A percentile compares a stretch with the other conserved stretches of the same genome.
Evolutionary conservation across 2,797 vertebrate species (phyloP).

Genomic region (Craterocephalus amniculus): DNA sequence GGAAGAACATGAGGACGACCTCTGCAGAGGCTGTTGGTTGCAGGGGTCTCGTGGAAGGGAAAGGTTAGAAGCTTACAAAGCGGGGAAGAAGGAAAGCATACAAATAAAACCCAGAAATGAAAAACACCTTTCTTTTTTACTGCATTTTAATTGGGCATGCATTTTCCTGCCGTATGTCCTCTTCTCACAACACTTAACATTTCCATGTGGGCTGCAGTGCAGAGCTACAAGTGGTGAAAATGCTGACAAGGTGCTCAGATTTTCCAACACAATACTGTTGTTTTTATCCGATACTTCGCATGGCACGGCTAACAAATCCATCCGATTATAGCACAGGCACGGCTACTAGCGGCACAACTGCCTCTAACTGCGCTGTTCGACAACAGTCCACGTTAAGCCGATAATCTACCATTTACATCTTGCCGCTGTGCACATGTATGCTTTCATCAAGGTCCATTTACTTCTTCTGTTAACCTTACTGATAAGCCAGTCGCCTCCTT

Average conservation of each 20-base stretch:
- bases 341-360: slow-evolving; percentile 5
- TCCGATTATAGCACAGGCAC: slow-evolving; percentile 32
- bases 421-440: not conserved
- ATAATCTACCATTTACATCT: slow-evolving; percentile 4
- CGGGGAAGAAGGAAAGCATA: slow-evolving; percentile 21
- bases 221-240: slow-evolving; percentile 29
- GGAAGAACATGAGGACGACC: slow-evolving; percentile 46
- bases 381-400: not conserved
- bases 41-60: slow-evolving; percentile 29
- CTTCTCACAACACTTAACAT: not conserved
- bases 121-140: not conserved
- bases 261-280: slow-evolving; percentile 32
- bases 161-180: slow-evolving; percentile 4
- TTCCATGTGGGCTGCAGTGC: slow-evolving; percentile 17
- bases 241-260: slow-evolving; percentile 40
- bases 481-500: slow-evolving; percentile 40
- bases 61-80: slow-evolving; percentile 2
- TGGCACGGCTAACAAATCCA: slow-evolving; percentile 38
- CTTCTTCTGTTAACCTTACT: slow-evolving; percentile 19
- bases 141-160: not conserved
- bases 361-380: not conserved
- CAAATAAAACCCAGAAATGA: not conserved
- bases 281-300: slow-evolving; percentile 32
- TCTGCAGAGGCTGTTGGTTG: slow-evolving; percentile 19
- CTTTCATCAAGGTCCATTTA: slow-evolving; percentile 58